Evolutionary conservation across 2,888 invertebrate genomes (phyloP), one percentile per base, ranked within the genome.

Genomic region (Mellilla xanthometata): DNA sequence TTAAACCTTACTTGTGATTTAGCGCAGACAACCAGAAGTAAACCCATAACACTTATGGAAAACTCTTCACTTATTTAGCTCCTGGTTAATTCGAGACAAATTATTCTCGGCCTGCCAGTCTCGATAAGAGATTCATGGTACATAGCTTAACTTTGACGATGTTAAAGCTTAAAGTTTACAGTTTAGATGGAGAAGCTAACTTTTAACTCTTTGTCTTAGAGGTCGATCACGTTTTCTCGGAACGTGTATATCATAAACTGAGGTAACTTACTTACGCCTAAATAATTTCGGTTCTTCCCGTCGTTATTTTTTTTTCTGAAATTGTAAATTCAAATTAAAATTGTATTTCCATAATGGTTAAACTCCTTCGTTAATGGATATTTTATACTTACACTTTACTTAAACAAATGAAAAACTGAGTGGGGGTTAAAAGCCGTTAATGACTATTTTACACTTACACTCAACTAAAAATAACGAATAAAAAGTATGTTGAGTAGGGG

Each of bases 71-170:
- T 46, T 39, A 40, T 46, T 45, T 36, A 23, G 47, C 36, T 33
- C 33, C 35, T 15, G 11, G 47, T 29, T 38, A 41, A 50, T 54
- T 42, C 49, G 43, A 47, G 54, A 55, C 57, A 57, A 57, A 57
- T 58, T 55, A 55, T 51, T 53, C 53, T 41, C 49, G 51, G 55
- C 51, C 57, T 58, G 55, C 53, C 52, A 54, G 47, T 27, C 36
- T 41, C 44, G 57, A 58, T 58, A 58, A 58, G 51, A 48, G 48
- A 51, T 49, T 49, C 47, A 54, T 58, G 53, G 57, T 58, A 53
- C 55, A 40, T 45, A 45, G 48, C 41, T 48, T 42, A 56, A 58
- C 48, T 58, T 58, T 58, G 53, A 58, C 55, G 57, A 41, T 42
- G 48, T 52, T 39, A 49, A 43, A 48, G 50, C 46, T 47, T 47